Evolutionary conservation across 2,888 invertebrate species (phyloP).

Genomic region (Ecdyonurus torrentis): DNA sequence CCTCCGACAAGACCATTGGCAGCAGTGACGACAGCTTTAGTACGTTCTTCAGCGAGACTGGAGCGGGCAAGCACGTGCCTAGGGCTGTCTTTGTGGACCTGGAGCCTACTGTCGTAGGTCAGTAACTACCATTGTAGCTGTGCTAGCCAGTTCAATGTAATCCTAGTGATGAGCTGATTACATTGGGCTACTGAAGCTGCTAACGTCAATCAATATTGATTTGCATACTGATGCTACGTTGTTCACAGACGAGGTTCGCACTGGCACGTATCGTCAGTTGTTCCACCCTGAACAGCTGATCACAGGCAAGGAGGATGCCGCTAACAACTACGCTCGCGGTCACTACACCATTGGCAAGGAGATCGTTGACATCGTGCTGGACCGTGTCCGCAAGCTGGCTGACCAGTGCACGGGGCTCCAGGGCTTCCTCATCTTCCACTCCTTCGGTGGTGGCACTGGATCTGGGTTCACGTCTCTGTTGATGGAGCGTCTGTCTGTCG

Average conservation of each 20-base stretch:
- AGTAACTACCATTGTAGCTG: slow-evolving; percentile 16
- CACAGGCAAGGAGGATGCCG: slow-evolving; percentile 97
- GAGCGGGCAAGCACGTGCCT: slow-evolving; percentile 90
- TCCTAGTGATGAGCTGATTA: too few relatives aligned
- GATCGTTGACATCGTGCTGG: too few relatives aligned
- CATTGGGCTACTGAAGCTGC: too few relatives aligned
- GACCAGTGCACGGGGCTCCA: slow-evolving; percentile 85
- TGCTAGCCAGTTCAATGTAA: too few relatives aligned
- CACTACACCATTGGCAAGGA: slow-evolving; percentile 96
- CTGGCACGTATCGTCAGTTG: too few relatives aligned
- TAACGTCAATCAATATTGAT: too few relatives aligned
- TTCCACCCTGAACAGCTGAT: too few relatives aligned
- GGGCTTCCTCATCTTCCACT: slow-evolving; percentile 92
- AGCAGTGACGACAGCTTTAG: slow-evolving; percentile 30
- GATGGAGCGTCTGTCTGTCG: slow-evolving; percentile 90
- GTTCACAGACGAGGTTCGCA: slow-evolving; percentile 63
- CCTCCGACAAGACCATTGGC: too few relatives aligned
- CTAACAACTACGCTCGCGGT: slow-evolving; percentile 94
- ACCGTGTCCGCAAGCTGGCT: too few relatives aligned
- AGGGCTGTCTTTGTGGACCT: slow-evolving; percentile 89
- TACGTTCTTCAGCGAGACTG: slow-evolving; percentile 33
- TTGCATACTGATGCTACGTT: too few relatives aligned
- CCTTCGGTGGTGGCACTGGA: slow-evolving; percentile 85
- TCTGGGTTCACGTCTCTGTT: slow-evolving; percentile 93
- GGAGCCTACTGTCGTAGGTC: slow-evolving; percentile 84